Evolutionary conservation across 2,113 vertebrate species (phyloP), one percentile per base, ranked within the genome.

Genomic region (Calypte anna): DNA sequence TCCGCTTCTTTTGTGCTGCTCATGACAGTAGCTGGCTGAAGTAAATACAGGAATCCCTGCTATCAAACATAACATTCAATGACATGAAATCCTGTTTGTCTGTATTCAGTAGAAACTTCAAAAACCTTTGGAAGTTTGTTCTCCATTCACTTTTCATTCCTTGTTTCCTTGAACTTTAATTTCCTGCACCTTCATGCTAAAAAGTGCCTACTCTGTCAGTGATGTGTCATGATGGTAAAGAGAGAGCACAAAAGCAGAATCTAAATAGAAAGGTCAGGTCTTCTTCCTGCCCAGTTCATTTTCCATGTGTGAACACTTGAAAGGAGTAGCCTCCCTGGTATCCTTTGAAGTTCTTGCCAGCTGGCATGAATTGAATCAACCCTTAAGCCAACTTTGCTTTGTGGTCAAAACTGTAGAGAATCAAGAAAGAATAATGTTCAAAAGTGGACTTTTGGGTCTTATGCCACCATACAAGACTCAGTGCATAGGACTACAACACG

Each of bases 151-250:
- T 81, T 88, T 88, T 92, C 20, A 17, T 78, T 93, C 31, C 51
- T 83, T 54, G 36, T 79, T 80, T 86, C 86, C 63, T 70, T 63
- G 44, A 77, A 74, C 90, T 95, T 83, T 55, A 62, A 81, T 92
- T 83, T 95, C 51, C 59, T 76, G 10, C 40, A 73, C 18, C n/a
- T 88, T 92, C 27, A n/a, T 69, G 48, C 53, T 82, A 78, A 74
- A 91, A 86, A 11, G 21, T 89, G 43, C 66, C 23, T 78, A 8
- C 50, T 59, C 38, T 72, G 63, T 77, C 67, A 73, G 72, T 50
- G 59, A 50, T 4, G 6, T 73, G 53, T 68, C 58, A 14, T 57
- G 44, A 25, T 64, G 58, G 75, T 50, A 76, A 61, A 83, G 51
- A 84, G 53, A 53, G 33, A 53, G 30, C 9, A 31, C 21, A 48